Conservation (phyloP, 2,888 invertebrate genomes). For the Drosophila tanythrix region DNA sequence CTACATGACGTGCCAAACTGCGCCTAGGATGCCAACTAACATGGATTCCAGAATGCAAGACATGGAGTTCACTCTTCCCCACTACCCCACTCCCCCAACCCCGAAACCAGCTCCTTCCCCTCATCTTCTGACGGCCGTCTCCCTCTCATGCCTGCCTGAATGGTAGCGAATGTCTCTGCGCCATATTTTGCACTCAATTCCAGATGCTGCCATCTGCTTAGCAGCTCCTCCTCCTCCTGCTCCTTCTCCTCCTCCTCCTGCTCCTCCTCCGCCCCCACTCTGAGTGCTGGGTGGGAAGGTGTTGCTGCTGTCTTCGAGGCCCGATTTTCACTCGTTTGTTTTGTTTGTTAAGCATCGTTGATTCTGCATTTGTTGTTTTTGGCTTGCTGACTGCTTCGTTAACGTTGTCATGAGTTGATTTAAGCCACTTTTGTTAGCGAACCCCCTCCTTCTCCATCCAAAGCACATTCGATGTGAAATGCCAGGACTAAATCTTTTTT, state of each 20-base stretch:
- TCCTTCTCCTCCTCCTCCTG: not conserved
- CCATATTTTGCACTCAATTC: constrained; percentile 80
- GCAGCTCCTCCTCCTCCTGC: constrained; percentile 23
- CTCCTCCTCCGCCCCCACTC: constrained; percentile 5
- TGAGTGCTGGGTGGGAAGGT: constrained; percentile 33
- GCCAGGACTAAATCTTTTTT: constrained; percentile 16
- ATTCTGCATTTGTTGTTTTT: constrained; percentile 12
- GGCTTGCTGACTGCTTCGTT: constrained; percentile 77
- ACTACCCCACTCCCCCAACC: not conserved
- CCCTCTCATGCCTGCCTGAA: not conserved
- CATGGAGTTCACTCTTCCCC: constrained; percentile 25
- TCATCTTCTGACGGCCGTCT: not conserved
- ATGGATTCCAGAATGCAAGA: constrained; percentile 72
- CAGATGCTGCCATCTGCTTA: constrained; percentile 45
- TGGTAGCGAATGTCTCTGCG: constrained; percentile 40
- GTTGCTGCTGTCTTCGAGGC: constrained; percentile 42
- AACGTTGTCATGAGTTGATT: constrained; percentile 76
- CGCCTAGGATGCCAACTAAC: constrained; percentile 67
- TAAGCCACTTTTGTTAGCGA: constrained; percentile 71
- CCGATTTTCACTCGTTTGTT: constrained; percentile 62
- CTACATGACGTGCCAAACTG: constrained; percentile 79
- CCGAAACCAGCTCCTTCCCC: not conserved
- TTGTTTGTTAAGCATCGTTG: constrained; percentile 57
- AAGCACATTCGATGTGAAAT: constrained; percentile 7
- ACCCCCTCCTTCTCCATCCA: not conserved